Conservation (phyloP, 1,140 invertebrate species). For the Lucilia sericata region DNA sequence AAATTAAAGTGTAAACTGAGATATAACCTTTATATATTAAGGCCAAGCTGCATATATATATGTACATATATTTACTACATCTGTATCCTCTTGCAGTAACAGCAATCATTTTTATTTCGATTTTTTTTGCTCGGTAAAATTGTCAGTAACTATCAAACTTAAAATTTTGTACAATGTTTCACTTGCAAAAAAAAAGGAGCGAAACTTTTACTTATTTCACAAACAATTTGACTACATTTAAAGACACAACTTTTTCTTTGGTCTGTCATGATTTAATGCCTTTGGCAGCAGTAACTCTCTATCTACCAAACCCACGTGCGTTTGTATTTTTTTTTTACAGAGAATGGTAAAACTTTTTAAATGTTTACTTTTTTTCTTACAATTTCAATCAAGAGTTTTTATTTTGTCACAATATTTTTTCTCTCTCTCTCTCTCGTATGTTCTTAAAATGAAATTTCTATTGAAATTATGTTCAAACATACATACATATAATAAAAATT, state of each 20-base stretch:
- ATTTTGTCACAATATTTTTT: neutral
- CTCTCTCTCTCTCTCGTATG: neutral
- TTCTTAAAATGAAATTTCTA: neutral
- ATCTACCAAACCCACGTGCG: neutral
- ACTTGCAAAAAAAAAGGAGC: neutral
- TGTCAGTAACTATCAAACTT: neutral
- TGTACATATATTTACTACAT: too few species aligned
- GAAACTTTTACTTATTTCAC: neutral
- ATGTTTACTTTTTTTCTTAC: neutral
- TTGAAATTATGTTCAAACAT: neutral
- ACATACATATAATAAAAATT: neutral
- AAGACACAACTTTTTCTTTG: neutral
- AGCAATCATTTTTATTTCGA: neutral
- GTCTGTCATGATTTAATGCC: neutral
- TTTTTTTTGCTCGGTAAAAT: neutral
- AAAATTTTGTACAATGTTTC: neutral
- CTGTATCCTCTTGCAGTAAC: too few species aligned
- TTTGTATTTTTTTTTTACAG: neutral
- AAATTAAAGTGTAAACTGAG: too few species aligned
- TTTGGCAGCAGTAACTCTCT: neutral
- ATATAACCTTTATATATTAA: too few species aligned
- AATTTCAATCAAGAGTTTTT: neutral
- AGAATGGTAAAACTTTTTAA: neutral
- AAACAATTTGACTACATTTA: conserved; percentile 16
- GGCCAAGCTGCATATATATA: too few species aligned